Evolutionary conservation across 2,113 vertebrate species (phyloP), one percentile per base, ranked within the genome.

Genomic region (human (Homo sapiens)): DNA sequence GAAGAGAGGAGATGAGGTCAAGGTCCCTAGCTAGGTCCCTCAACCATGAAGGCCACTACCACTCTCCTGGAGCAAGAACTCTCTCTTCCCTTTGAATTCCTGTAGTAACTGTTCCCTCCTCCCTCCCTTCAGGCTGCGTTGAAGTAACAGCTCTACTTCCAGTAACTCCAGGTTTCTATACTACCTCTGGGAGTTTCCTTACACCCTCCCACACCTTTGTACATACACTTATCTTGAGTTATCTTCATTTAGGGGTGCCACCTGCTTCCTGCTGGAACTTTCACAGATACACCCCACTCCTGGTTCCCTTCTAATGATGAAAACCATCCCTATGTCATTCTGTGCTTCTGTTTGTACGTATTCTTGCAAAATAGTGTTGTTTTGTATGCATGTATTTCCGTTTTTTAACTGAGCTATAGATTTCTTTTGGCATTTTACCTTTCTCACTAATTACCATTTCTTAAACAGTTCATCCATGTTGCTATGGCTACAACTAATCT

Each of bases 401-500:
- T 81, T 79, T 81, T 88, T 80, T 79, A 87, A 70, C 17, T 45
- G 79, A 87, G 40, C 92, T 91, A 66, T 8, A 40, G 23, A 79
- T 85, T 90, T 84, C 80, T 52, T 52, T 89, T 79, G 57, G 76
- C 55, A 81, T 94, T 72, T 96, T 82, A 82, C 72, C 85, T 97
- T 94, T 86, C 94, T 89, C 66, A 13, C 66, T 85, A 89, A 91
- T 94, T 89, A 82, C 4, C 50, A 5, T 85, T 64, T 94, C 68
- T 93, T 88, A 32, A 64, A 90, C 90, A 64, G 38, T 87, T 50
- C 92, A 66, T 75, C 50, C 35, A 2, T 10, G 88, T 97, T 97
- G 79, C 94, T 91, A 95, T 95, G 96, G 81, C 45, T 85, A 96
- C 94, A 3, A 55, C 66, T 76, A n/a, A 85, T 76, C 76, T 85